Conservation (phyloP, 2,113 vertebrate species). For the Podiceps cristatus region DNA sequence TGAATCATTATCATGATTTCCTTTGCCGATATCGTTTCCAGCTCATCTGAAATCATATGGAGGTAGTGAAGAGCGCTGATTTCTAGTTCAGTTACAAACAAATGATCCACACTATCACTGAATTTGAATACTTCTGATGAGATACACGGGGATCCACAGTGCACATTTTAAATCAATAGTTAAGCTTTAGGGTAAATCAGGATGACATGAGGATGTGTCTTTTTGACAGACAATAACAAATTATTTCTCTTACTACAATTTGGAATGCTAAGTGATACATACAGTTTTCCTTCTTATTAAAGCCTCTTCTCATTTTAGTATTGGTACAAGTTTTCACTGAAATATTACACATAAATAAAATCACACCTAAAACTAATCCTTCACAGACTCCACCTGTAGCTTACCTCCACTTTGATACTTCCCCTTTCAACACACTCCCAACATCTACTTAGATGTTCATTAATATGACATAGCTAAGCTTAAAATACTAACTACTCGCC, state of each 20-base stretch:
- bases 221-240: not conserved
- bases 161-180: not conserved
- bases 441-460: not conserved
- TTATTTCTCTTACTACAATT: not conserved
- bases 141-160: rapidly evolving
- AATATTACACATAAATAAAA: not conserved
- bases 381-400: not conserved
- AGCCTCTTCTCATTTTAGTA: not conserved
- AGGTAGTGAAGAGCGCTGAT: rapidly evolving
- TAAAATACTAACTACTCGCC: not conserved
- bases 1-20: not conserved
- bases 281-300: not conserved
- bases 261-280: not conserved
- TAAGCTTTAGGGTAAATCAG: not conserved
- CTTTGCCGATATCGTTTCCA: not conserved
- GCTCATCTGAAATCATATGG: not conserved
- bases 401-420: not conserved
- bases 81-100: not conserved
- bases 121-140: not conserved
- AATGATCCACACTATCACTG: not conserved
- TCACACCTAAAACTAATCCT: not conserved
- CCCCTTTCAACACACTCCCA: not conserved
- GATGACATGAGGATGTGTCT: not conserved
- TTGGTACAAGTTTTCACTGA: not conserved
- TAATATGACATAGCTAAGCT: not conserved